Conservation (phyloP, 2,888 invertebrate species). For the Coenonympha arcania region DNA sequence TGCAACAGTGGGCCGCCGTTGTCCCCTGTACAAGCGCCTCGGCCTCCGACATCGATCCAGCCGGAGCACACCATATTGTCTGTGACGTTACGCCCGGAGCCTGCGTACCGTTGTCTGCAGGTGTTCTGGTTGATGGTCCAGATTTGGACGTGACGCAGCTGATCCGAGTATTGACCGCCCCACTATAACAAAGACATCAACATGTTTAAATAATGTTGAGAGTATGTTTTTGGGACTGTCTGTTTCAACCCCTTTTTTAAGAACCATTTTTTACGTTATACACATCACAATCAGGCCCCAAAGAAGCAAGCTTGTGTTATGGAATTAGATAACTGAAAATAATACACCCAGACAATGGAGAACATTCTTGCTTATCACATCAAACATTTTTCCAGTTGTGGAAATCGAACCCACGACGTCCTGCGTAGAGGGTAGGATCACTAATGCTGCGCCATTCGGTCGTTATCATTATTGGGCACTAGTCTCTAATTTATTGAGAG, state of each 20-base stretch:
- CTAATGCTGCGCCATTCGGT: no score
- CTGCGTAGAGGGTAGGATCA: no score
- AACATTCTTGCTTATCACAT: no score
- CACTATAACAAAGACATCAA: background rate
- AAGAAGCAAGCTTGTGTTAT: no score
- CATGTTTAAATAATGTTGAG: background rate
- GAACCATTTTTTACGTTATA: no score
- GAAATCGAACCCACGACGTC: no score
- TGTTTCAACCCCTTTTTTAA: background rate
- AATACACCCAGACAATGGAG: no score
- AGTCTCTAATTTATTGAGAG: no score
- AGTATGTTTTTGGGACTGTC: background rate
- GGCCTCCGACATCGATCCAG: conserved; percentile 39
- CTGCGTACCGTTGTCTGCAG: conserved; percentile 29
- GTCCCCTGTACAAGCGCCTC: conserved; percentile 45
- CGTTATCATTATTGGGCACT: no score
- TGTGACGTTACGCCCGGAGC: conserved; percentile 29
- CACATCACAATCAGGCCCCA: no score
- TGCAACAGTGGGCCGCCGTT: conserved; percentile 47
- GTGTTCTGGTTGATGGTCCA: background rate
- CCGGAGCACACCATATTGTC: conserved; percentile 49
- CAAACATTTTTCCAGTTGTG: no score
- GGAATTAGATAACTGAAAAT: no score
- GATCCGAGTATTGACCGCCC: background rate
- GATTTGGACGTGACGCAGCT: background rate